Evolutionary conservation across 2,888 invertebrate genomes (phyloP).

Genomic region (Dynastes hyllus): DNA sequence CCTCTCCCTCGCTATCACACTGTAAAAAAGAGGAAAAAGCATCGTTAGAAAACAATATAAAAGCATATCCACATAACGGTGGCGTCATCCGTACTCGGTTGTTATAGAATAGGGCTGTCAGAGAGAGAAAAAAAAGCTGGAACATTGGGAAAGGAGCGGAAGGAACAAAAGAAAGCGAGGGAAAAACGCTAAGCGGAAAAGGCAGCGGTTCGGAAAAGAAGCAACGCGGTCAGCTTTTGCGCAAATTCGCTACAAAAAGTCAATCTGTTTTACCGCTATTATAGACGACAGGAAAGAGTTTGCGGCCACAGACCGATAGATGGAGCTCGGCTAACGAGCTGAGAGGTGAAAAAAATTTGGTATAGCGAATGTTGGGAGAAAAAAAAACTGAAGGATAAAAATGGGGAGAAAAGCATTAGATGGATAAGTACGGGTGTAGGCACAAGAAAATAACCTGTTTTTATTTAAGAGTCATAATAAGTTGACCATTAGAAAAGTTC

Average conservation of each 20-base stretch:
- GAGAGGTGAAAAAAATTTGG: background rate
- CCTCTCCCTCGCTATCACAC: slow-evolving; percentile 96
- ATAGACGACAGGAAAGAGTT: background rate
- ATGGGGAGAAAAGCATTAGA: no score
- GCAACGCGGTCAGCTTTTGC: no score
- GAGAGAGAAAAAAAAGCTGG: slow-evolving; percentile 55
- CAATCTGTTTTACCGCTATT: slow-evolving; percentile 60
- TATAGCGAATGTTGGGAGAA: no score
- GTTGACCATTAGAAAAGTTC: no score
- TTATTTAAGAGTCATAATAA: no score
- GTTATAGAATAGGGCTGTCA: background rate
- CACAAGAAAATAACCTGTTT: no score
- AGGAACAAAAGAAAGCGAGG: slow-evolving; percentile 54
- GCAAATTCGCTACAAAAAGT: slow-evolving; percentile 59
- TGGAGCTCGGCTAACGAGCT: slow-evolving; percentile 5
- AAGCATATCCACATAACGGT: slow-evolving; percentile 2
- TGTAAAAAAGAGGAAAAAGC: slow-evolving; percentile 77
- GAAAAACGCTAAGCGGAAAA: slow-evolving; percentile 45
- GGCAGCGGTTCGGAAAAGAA: slow-evolving; percentile 27
- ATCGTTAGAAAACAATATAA: slow-evolving; percentile 60
- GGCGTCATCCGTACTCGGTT: slow-evolving; percentile 1
- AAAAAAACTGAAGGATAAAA: no score
- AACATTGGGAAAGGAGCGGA: slow-evolving; percentile 50
- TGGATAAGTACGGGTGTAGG: no score
- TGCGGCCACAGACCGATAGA: slow-evolving; percentile 28